A percentile compares a stretch with the other conserved stretches of the same genome.
Evolutionary conservation across 2,888 invertebrate species (phyloP).

Genomic region (Ctena decussata): DNA sequence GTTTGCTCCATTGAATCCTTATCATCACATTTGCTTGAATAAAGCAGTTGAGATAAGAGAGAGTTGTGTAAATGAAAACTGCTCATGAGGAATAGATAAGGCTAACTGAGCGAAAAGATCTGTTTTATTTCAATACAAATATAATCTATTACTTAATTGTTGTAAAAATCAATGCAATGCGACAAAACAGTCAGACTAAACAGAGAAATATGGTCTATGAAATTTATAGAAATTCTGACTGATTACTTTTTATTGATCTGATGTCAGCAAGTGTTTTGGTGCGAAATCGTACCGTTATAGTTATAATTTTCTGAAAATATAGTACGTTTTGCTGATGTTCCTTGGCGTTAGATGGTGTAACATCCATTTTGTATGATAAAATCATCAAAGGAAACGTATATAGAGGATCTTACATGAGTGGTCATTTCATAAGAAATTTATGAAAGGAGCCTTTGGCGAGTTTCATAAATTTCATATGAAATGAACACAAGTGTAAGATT

Average conservation of each 20-base stretch:
- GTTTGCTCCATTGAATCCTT: not conserved
- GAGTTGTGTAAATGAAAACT: not conserved
- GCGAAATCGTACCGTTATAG: too few species aligned
- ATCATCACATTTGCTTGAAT: not conserved
- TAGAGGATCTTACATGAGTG: too few species aligned
- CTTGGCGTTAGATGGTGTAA: too few species aligned
- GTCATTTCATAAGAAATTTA: too few species aligned
- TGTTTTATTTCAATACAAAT: constrained; percentile 2
- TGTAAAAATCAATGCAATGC: not conserved
- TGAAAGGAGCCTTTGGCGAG: too few species aligned
- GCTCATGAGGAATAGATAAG: constrained; percentile 1
- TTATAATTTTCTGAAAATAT: too few species aligned
- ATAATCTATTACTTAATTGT: constrained; percentile 6
- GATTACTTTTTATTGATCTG: constrained; percentile 3
- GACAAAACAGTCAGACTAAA: not conserved
- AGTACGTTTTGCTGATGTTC: too few species aligned
- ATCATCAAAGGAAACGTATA: too few species aligned
- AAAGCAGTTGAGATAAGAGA: not conserved
- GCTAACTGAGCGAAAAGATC: not conserved
- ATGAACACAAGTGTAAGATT: too few species aligned
- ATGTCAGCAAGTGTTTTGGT: too few species aligned
- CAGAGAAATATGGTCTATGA: not conserved
- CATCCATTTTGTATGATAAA: too few species aligned
- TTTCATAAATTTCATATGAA: too few species aligned
- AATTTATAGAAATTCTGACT: constrained; percentile 1